Percentiles rank a stretch among this genome's conserved stretches.
phyloP scores from a whole-genome alignment of 1,140 invertebrate genomes.

The Neoseiulus cucumeris region DNA sequence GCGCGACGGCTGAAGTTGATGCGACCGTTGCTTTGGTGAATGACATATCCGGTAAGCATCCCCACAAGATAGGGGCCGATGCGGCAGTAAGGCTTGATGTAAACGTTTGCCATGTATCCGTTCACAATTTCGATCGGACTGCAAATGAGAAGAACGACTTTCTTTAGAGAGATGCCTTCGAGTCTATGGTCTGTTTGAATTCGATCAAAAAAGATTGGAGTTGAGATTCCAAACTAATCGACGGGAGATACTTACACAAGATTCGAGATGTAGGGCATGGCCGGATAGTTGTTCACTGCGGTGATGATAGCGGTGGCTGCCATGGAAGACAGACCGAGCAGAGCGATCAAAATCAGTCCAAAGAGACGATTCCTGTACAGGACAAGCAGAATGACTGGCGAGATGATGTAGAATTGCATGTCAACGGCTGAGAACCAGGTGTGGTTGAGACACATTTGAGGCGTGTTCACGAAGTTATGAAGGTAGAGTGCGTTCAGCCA shows the following conservation, averaged over 20 bases:
- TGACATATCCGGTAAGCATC: conserved; percentile 28
- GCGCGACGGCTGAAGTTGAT: conserved; percentile 12
- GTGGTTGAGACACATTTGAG: conserved; percentile 24
- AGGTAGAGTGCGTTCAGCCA: conserved; percentile 23
- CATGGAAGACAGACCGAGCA: conserved; percentile 12
- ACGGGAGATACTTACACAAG: conserved; percentile 17
- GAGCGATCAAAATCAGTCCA: not conserved
- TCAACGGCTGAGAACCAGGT: conserved; percentile 28
- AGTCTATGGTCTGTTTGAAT: too few relatives aligned
- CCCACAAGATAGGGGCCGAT: conserved; percentile 34
- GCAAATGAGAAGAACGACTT: not conserved
- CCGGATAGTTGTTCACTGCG: conserved; percentile 19
- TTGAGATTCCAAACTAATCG: too few relatives aligned
- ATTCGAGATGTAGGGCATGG: conserved; percentile 20
- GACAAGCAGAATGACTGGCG: conserved; percentile 23
- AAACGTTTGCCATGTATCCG: conserved; percentile 66
- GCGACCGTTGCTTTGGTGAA: conserved; percentile 20
- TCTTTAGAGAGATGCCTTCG: too few relatives aligned
- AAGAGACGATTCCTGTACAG: conserved; percentile 17
- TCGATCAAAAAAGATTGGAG: too few relatives aligned
- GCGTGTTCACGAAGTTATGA: conserved; percentile 22
- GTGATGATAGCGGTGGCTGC: conserved; percentile 17
- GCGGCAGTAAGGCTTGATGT: conserved; percentile 42
- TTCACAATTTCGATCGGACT: conserved; percentile 19
- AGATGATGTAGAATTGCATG: conserved; percentile 25